Conservation (phyloP, 2,113 vertebrate species). For the Corapipo altera region DNA sequence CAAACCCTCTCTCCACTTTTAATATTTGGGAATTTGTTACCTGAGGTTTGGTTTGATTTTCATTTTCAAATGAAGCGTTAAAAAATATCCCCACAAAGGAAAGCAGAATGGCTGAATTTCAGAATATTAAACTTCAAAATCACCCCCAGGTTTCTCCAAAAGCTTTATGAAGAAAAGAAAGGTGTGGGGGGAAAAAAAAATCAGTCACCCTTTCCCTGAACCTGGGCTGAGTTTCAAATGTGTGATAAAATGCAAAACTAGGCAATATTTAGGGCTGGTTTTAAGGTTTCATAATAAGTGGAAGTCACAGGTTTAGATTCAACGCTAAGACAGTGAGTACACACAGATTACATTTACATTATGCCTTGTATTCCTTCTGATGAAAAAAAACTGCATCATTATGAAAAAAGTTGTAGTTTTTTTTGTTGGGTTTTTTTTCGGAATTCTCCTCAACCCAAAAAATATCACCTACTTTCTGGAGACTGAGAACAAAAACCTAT, state of each 20-base stretch:
- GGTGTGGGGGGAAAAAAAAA: accelerated
- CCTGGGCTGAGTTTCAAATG: not conserved
- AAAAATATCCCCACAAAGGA: not conserved
- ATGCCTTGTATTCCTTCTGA: not conserved
- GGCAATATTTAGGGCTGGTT: not conserved
- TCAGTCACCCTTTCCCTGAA: not conserved
- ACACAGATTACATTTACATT: accelerated
- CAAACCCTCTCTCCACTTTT: not conserved
- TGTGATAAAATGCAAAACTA: not conserved
- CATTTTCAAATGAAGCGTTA: not conserved
- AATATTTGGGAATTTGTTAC: not conserved
- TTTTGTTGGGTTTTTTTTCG: too few species aligned
- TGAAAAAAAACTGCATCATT: not conserved
- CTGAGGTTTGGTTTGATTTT: not conserved
- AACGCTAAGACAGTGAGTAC: not conserved
- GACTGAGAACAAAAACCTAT: not conserved
- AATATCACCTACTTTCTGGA: not conserved
- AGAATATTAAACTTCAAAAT: not conserved
- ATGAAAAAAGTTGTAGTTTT: not conserved
- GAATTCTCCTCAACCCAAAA: not conserved
- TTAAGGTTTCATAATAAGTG: not conserved
- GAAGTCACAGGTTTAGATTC: not conserved
- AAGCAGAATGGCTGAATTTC: not conserved
- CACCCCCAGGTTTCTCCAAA: not conserved
- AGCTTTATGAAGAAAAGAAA: not conserved